Evolutionary conservation across 2,797 vertebrate genomes (phyloP), one percentile per base, ranked within the genome.

Genomic region (Philypnodon macrostomus): DNA sequence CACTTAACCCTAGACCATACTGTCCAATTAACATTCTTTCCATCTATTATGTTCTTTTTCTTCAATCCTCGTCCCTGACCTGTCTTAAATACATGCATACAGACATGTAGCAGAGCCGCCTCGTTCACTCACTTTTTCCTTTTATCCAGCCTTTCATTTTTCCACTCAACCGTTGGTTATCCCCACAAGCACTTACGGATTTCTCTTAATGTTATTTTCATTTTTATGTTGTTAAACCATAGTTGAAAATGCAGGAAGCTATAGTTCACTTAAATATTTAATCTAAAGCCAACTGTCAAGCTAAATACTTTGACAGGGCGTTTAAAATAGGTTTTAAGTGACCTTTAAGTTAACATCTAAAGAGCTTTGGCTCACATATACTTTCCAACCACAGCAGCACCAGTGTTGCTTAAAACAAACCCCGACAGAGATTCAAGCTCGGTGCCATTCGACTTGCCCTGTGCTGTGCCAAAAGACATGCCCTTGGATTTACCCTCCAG

Each of bases 1-100:
- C 34, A 62, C 46, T 44, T 58, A 53, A 48, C 56, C 45, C 29
- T 23, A 42, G 9, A 47, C 37, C 30, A 31, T 60, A 32, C 32
- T 55, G 31, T 65, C 37, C 68, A 67, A 69, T 75, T 61, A 70
- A 57, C 65, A 56, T 65, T 70, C 51, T 35, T 58, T 70, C 47
- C 47, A 53, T 23, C 46, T 39, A 49, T 40, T 70, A 41, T 49
- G 14, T 36, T 63, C 17, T 11, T 60, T 50, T 67, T 34, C 23
- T 53, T 38, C 26, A 41, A 31, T 58, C 29, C 31, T 30, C 58
- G 31, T 58, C 44, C 31, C 40, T 49, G 38, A 48, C 45, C 47
- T 36, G 34, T 69, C 51, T 32, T 41, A 30, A 66, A 64, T 36
- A 35, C 41, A 61, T 31, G 10, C 49, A n/a, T 11, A 39, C 53